A percentile compares a stretch with the other conserved stretches of the same genome.
phyloP scores from a whole-genome alignment of 2,113 vertebrate genomes.

The Chiloscyllium plagiosum region DNA sequence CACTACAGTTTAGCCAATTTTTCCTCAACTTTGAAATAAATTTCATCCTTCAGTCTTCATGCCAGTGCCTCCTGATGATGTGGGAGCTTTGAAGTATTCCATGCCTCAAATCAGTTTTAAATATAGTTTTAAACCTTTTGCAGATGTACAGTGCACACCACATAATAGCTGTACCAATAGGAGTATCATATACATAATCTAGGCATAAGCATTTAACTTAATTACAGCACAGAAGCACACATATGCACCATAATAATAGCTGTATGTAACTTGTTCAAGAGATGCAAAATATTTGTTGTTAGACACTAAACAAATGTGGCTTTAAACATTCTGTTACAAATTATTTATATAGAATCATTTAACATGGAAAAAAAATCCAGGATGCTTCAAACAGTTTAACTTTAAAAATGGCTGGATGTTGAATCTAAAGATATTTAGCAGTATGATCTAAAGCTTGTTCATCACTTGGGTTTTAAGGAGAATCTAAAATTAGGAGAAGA shows the following conservation, averaged over 20 bases:
- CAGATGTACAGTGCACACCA: slow-evolving; percentile 23
- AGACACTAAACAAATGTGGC: neutral
- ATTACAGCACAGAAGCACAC: neutral
- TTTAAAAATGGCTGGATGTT: neutral
- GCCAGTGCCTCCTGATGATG: slow-evolving; percentile 24
- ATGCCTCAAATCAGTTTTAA: slow-evolving; percentile 22
- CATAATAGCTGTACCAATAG: neutral
- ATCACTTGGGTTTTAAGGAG: neutral
- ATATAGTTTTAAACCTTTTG: slow-evolving; percentile 19
- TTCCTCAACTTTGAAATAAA: slow-evolving; percentile 13
- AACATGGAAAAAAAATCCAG: neutral
- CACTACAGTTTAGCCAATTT: neutral
- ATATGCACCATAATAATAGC: neutral
- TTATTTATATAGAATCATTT: neutral
- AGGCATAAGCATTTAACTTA: slow-evolving; percentile 4
- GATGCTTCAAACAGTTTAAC: neutral
- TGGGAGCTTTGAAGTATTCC: slow-evolving; percentile 29
- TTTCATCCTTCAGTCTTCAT: neutral
- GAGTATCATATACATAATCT: slow-evolving; percentile 17
- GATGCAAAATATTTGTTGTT: neutral
- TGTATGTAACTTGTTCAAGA: neutral
- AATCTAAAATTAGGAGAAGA: neutral
- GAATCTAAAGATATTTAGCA: neutral
- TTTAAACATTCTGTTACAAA: neutral
- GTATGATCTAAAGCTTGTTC: neutral